Percentiles rank a stretch among this genome's conserved stretches.
Conservation (phyloP, 2,888 invertebrate species). For the Megastigmus dorsalis region DNA sequence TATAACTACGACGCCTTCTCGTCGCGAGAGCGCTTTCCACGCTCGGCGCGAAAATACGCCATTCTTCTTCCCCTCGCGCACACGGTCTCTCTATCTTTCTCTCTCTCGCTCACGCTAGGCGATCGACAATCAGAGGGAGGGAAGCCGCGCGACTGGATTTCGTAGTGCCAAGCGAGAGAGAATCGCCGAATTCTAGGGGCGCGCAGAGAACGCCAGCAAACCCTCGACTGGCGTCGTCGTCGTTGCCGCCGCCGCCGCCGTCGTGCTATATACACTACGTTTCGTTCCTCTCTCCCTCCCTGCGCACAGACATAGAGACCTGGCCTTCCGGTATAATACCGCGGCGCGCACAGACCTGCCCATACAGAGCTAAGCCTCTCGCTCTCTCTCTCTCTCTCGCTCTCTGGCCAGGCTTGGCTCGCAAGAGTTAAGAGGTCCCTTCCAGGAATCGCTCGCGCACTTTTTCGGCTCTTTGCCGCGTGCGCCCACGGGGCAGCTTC, state of each 20-base stretch:
- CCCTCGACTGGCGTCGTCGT: neutral
- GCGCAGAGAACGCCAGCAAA: too few relatives aligned
- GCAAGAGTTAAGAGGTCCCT: slow-evolving; percentile 63
- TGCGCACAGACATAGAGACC: neutral
- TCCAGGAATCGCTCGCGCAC: slow-evolving; percentile 68
- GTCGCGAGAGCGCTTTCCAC: slow-evolving; percentile 13
- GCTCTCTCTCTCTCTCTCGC: neutral
- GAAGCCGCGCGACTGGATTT: slow-evolving; percentile 74
- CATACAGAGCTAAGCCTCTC: too few relatives aligned
- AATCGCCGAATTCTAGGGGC: slow-evolving; percentile 38
- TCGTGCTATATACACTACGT: too few relatives aligned
- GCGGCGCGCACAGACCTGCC: slow-evolving; percentile 23
- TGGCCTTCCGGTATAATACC: slow-evolving; percentile 16
- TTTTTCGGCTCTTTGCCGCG: slow-evolving; percentile 67
- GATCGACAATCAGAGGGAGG: slow-evolving; percentile 73
- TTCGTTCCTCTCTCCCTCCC: slow-evolving; percentile 6
- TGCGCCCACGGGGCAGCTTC: slow-evolving; percentile 47
- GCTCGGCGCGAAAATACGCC: slow-evolving; percentile 20
- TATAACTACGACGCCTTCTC: neutral
- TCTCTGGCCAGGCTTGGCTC: neutral
- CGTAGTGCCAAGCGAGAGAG: too few relatives aligned
- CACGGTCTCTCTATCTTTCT: slow-evolving; percentile 49
- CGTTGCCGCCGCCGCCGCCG: slow-evolving; percentile 6
- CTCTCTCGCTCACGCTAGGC: slow-evolving; percentile 71
- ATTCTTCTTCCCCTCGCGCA: too few relatives aligned